Evolutionary conservation across 2,888 invertebrate species (phyloP).

Genomic region (Cephus nigrinus): DNA sequence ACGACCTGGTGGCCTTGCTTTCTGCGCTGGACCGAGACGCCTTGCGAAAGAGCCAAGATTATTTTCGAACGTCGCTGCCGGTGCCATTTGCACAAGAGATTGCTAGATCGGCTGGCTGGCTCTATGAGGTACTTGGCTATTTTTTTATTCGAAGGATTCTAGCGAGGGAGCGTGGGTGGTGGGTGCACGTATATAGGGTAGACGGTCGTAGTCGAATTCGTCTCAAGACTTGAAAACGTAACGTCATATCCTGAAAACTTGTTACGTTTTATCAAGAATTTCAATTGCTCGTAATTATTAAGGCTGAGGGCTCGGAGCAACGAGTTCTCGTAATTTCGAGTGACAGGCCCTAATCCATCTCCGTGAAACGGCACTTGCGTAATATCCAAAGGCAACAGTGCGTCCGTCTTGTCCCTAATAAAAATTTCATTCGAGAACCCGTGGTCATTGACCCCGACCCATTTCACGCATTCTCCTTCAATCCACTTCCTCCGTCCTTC

Average conservation of each 20-base stretch:
- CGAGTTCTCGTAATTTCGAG: slow-evolving; percentile 4
- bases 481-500: slow-evolving; percentile 24
- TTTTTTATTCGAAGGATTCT: background rate
- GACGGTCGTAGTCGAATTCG: background rate
- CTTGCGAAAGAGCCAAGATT: slow-evolving; percentile 45
- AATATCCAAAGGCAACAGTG: slow-evolving; percentile 28
- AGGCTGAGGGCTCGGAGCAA: background rate
- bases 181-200: no score
- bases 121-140: background rate
- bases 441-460: slow-evolving; percentile 50
- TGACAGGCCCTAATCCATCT: slow-evolving; percentile 18
- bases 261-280: background rate
- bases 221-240: background rate
- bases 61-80: slow-evolving; percentile 35
- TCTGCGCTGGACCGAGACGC: slow-evolving; percentile 53
- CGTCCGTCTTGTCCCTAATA: slow-evolving; percentile 44
- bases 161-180: no score
- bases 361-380: slow-evolving; percentile 31
- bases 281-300: background rate
- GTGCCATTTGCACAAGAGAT: background rate
- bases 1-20: slow-evolving; percentile 56
- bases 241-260: no score
- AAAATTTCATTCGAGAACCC: slow-evolving; percentile 44
- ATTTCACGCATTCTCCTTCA: slow-evolving; percentile 31
- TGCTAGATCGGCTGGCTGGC: background rate